Evolutionary conservation across 92 coral and sea anemone genomes (phyloP).

Genomic region (Paramuricea clavata): DNA sequence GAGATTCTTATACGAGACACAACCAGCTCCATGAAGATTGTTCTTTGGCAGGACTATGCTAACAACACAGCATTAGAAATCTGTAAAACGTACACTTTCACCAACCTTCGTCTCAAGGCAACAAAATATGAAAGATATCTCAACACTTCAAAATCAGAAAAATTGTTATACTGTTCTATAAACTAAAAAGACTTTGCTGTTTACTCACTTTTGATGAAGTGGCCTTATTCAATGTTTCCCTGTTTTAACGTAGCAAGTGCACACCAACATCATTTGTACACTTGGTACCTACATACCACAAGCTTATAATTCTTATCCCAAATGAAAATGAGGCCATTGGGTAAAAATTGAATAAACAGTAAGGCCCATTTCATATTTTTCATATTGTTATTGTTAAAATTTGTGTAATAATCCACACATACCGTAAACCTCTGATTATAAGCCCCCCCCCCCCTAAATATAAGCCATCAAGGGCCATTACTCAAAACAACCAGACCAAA

Average conservation of each 20-base stretch:
- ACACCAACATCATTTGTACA: not conserved
- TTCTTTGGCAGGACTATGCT: slow-evolving; percentile 56
- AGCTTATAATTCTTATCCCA: no score
- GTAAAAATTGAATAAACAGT: no score
- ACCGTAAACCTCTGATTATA: no score
- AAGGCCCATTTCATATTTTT: not conserved
- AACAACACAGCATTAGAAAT: slow-evolving; percentile 36
- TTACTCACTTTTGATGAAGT: not conserved
- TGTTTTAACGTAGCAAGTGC: not conserved
- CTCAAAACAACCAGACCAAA: no score
- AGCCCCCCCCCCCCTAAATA: no score
- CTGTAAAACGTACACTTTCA: slow-evolving; percentile 44
- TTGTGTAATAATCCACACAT: not conserved
- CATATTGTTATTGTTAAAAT: not conserved
- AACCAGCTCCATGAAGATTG: slow-evolving; percentile 50
- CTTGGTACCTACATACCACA: not conserved
- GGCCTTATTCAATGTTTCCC: not conserved
- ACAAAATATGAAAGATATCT: slow-evolving; percentile 49
- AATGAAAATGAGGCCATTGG: no score
- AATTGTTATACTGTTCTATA: not conserved
- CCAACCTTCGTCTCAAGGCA: slow-evolving; percentile 51
- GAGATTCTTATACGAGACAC: slow-evolving; percentile 54
- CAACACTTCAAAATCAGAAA: slow-evolving; percentile 55
- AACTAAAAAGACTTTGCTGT: slow-evolving; percentile 17
- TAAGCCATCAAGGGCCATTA: no score